These are phyloP conservation scores for Mechanitis mazaeus DNA, from an alignment of 2,888 invertebrate genomes.

Conservation along the genomic window DNA sequence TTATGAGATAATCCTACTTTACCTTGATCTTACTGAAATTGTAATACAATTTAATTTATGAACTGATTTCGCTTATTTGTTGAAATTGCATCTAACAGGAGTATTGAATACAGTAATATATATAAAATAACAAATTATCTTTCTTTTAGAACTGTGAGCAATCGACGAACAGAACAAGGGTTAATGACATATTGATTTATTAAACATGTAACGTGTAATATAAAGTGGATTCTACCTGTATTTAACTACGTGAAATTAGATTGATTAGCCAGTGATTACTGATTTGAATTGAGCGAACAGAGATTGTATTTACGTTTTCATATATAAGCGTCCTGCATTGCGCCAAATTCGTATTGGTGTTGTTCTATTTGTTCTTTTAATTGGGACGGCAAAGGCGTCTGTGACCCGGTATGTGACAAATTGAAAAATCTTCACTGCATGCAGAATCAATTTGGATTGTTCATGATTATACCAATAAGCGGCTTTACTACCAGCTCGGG, in stretches of 20 bases:
- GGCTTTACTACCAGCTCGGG: constrained; percentile 3
- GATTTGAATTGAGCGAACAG: constrained; percentile 58
- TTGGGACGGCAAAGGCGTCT: constrained; percentile 37
- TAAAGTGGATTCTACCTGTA: background rate
- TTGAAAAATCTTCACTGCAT: constrained; percentile 16
- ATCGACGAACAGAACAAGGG: constrained; percentile 3
- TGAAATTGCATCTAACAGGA: too few relatives aligned
- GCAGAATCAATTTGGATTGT: constrained; percentile 13
- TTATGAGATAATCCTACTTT: constrained; percentile 24
- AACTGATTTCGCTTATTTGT: too few relatives aligned
- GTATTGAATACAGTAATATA: too few relatives aligned
- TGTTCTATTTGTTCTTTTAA: constrained; percentile 60
- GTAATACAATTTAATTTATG: background rate
- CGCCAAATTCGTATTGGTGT: constrained; percentile 65
- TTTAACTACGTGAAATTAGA: constrained; percentile 36
- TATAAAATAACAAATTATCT: too few relatives aligned
- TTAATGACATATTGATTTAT: constrained; percentile 16
- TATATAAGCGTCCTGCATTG: constrained; percentile 67
- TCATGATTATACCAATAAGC: constrained; percentile 10
- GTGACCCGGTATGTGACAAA: constrained; percentile 20
- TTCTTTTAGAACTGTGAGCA: too few relatives aligned
- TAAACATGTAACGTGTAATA: constrained; percentile 1
- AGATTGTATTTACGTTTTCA: constrained; percentile 56
- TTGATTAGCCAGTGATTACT: constrained; percentile 50
- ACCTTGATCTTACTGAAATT: constrained; percentile 22